Conservation (phyloP, 2,797 vertebrate species). For the Gallinago stenura region DNA sequence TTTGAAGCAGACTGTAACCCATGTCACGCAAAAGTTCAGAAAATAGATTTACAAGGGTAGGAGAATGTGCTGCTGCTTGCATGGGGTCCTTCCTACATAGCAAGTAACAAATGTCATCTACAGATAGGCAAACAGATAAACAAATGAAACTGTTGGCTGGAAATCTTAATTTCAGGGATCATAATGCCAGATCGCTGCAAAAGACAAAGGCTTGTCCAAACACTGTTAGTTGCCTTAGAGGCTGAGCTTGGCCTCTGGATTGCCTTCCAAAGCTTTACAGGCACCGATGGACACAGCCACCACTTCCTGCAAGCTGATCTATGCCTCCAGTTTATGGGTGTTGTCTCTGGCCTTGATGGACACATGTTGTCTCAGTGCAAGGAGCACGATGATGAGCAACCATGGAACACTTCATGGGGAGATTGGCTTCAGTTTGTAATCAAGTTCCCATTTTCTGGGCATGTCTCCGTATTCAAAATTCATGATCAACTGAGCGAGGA, state of each 20-base stretch:
- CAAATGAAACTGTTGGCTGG: background rate
- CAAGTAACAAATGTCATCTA: background rate
- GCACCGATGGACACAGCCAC: background rate
- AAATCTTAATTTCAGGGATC: background rate
- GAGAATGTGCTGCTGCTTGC: background rate
- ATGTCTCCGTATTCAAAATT: background rate
- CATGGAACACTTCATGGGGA: background rate
- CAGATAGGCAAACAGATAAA: background rate
- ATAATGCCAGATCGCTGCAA: background rate
- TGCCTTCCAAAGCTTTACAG: background rate
- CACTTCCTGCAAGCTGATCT: background rate
- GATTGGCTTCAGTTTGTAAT: background rate
- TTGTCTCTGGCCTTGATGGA: background rate
- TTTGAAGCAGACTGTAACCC: background rate
- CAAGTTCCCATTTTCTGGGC: background rate
- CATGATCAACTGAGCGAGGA: background rate
- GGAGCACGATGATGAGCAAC: background rate
- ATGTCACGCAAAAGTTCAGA: background rate
- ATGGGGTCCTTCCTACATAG: background rate
- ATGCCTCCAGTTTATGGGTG: accelerated
- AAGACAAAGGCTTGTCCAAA: background rate
- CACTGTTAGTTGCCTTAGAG: background rate
- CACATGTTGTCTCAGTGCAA: background rate
- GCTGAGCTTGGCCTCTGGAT: background rate
- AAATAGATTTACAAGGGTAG: background rate